Conservation (phyloP, 2,797 vertebrate species). For the Helarctos malayanus region DNA sequence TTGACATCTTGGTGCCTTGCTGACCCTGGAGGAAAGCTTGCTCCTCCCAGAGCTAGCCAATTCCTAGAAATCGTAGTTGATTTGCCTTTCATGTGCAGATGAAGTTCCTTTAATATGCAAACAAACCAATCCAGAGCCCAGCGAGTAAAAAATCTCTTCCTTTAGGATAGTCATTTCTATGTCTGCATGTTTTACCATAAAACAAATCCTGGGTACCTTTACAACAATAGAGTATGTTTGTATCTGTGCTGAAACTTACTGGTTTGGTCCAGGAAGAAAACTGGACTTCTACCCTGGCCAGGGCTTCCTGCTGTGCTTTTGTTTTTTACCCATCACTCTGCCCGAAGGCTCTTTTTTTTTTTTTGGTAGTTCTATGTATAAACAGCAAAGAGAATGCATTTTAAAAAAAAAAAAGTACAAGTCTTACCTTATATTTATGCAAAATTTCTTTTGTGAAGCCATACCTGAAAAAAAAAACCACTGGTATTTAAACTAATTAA, state of each 20-base stretch:
- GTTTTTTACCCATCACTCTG: slow-evolving; percentile 21
- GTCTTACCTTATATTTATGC: slow-evolving; percentile 96
- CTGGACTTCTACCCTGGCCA: background rate
- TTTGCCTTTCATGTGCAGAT: background rate
- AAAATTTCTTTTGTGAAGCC: slow-evolving; percentile 98
- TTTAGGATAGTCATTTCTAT: slow-evolving; percentile 7
- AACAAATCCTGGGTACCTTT: slow-evolving; percentile 44
- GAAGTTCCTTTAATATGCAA: background rate
- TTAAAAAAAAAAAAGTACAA: background rate
- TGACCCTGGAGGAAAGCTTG: background rate
- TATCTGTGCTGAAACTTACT: slow-evolving; percentile 58
- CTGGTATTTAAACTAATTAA: slow-evolving; percentile 57
- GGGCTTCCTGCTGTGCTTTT: slow-evolving; percentile 43
- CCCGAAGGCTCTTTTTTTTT: slow-evolving; percentile 32
- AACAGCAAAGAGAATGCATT: slow-evolving; percentile 34
- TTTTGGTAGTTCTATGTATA: background rate
- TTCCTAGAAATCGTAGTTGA: slow-evolving; percentile 26
- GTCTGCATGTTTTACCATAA: slow-evolving; percentile 11
- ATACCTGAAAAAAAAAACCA: slow-evolving; percentile 92
- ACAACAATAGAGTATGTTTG: slow-evolving; percentile 51
- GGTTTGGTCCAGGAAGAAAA: slow-evolving; percentile 38
- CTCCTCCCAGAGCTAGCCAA: slow-evolving; percentile 12
- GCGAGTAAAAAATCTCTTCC: slow-evolving; percentile 51
- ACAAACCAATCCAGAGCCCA: background rate
- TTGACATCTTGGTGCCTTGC: background rate